Evolutionary conservation across 2,797 vertebrate genomes (phyloP).

Genomic region (Rachycentron canadum): DNA sequence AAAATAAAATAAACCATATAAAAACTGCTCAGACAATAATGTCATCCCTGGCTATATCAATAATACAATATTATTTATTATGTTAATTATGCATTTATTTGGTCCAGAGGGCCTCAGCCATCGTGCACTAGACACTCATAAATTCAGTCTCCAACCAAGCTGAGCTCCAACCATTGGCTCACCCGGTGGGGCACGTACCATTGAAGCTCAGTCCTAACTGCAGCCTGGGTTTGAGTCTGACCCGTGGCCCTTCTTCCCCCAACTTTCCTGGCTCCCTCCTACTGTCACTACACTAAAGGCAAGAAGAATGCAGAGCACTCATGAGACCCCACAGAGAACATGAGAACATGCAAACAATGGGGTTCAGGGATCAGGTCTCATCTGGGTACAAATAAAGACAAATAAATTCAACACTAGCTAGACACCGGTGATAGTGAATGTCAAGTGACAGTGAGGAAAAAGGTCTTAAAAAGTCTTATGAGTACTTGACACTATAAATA

Average conservation of each 20-base stretch:
- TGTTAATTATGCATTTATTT: slow-evolving; percentile 1
- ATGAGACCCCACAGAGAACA: not conserved
- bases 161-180: not conserved
- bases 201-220: no score
- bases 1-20: not conserved
- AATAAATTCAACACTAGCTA: no score
- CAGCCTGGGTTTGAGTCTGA: no score
- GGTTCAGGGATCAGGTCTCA: no score
- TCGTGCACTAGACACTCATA: not conserved
- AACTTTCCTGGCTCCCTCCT: no score
- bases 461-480: not conserved
- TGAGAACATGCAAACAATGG: not conserved
- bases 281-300: no score
- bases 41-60: slow-evolving; percentile 2
- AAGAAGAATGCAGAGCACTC: not conserved
- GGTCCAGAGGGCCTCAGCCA: not conserved
- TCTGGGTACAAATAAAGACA: no score
- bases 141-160: not conserved
- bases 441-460: no score
- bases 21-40: slow-evolving; percentile 12
- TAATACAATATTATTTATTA: not conserved
- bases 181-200: no score
- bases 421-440: no score
- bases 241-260: no score
- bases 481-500: not conserved